These are phyloP conservation scores for Liodrosophila aerea DNA, from an alignment of 2,888 invertebrate genomes.

Conservation along the genomic window DNA sequence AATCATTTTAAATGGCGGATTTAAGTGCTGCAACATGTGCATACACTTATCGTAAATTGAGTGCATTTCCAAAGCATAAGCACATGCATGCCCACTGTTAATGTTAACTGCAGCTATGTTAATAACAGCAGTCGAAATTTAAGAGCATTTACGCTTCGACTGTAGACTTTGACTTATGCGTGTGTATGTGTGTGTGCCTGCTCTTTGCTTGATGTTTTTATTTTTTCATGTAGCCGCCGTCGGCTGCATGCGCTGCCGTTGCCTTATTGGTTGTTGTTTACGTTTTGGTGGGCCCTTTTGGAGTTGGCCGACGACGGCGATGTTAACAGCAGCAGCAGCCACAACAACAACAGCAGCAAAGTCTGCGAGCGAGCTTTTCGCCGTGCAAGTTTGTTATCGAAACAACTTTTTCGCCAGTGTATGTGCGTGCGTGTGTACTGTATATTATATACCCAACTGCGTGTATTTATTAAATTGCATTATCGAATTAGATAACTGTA, in stretches of 20 bases:
- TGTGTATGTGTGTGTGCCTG: neutral
- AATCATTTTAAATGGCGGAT: no score
- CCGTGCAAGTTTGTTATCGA: conserved; percentile 1
- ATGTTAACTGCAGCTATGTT: neutral
- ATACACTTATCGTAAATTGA: no score
- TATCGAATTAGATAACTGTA: conserved; percentile 30
- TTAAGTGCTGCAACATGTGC: no score
- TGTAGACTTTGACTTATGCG: neutral
- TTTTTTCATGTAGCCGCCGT: conserved; percentile 53
- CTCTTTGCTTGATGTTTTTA: conserved; percentile 46
- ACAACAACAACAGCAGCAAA: conserved; percentile 11
- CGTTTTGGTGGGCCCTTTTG: conserved; percentile 61
- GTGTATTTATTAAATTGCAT: conserved; percentile 30
- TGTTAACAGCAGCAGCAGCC: conserved; percentile 6
- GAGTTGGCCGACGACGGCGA: conserved; percentile 48
- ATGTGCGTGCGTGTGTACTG: neutral
- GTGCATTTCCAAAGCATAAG: neutral
- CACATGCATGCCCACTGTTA: neutral
- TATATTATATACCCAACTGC: neutral
- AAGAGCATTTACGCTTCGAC: conserved; percentile 37
- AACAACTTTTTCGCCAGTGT: neutral
- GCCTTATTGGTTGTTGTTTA: conserved; percentile 59
- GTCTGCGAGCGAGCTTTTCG: conserved; percentile 28
- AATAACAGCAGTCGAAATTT: no score
- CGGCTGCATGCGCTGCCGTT: conserved; percentile 45